These are phyloP conservation scores for Bombus ignitus DNA, from an alignment of 1,140 invertebrate genomes.

Conservation along the genomic window DNA sequence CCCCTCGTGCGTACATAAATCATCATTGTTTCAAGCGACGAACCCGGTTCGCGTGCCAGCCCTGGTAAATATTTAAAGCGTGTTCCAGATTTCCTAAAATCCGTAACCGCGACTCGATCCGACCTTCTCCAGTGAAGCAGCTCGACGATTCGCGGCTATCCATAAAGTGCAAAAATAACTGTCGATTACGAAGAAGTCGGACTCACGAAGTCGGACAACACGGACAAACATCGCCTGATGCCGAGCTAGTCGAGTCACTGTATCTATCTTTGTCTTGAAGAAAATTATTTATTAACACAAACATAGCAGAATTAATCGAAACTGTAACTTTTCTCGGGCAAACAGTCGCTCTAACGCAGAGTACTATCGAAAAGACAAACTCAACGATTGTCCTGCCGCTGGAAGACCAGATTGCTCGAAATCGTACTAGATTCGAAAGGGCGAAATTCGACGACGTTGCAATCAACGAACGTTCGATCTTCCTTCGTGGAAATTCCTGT, in stretches of 20 bases:
- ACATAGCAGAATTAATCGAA: no score
- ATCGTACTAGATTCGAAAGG: not conserved
- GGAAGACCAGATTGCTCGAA: not conserved
- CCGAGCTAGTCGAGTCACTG: no score
- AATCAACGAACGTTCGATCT: not conserved
- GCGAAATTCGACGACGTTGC: conserved; percentile 6
- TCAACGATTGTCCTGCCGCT: not conserved
- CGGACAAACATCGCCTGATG: no score
- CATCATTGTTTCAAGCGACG: conserved; percentile 15
- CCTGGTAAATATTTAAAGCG: conserved; percentile 56
- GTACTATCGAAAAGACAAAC: no score
- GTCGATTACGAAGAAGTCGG: no score
- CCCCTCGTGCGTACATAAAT: conserved; percentile 40
- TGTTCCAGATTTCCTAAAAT: conserved; percentile 44
- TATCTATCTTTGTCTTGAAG: no score
- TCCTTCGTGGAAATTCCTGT: not conserved
- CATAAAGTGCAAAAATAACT: no score
- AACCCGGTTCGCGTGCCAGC: not conserved
- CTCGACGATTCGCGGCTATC: not conserved
- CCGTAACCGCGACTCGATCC: not conserved
- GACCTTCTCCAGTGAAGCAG: not conserved
- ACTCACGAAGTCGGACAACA: no score
- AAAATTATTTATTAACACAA: no score
- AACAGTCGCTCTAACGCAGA: no score
- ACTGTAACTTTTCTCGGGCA: no score